Conservation (phyloP, 2,113 vertebrate species). For the Lagopus leucura region DNA sequence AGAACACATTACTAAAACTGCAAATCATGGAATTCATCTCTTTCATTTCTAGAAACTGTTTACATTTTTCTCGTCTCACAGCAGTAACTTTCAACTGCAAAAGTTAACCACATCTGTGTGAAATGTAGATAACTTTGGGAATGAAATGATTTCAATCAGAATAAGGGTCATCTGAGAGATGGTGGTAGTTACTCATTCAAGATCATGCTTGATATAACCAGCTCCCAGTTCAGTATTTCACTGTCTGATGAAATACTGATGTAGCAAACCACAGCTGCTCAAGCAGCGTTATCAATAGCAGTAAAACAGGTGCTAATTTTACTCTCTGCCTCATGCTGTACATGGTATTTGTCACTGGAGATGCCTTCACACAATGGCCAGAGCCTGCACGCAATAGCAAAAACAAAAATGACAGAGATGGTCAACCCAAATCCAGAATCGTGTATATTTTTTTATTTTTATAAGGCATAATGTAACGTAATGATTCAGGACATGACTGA, state of each 20-base stretch:
- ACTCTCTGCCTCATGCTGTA: rapidly evolving
- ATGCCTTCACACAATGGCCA: not conserved
- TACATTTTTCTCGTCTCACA: not conserved
- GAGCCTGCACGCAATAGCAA: not conserved
- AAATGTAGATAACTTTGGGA: not conserved
- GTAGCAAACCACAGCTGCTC: not conserved
- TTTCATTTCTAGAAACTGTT: not conserved
- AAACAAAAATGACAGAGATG: not conserved
- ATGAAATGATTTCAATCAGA: slow-evolving; percentile 13
- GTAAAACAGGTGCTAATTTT: not conserved
- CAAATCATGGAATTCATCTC: not conserved
- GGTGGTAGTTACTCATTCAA: not conserved
- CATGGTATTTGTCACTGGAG: not conserved
- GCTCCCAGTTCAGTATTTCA: not conserved
- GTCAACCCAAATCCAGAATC: not conserved
- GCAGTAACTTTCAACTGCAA: not conserved
- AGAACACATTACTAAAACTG: not conserved
- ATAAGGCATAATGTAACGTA: not conserved
- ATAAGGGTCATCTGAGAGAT: not conserved
- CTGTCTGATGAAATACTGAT: not conserved
- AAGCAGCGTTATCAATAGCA: not conserved
- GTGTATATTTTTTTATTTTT: rapidly evolving
- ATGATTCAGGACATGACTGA: not conserved
- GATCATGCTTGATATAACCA: not conserved
- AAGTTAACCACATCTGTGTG: slow-evolving; percentile 7